Percentiles rank a stretch among this genome's conserved stretches.
Conservation (phyloP, 2,888 invertebrate species). For the Hypomecis atomaria region DNA sequence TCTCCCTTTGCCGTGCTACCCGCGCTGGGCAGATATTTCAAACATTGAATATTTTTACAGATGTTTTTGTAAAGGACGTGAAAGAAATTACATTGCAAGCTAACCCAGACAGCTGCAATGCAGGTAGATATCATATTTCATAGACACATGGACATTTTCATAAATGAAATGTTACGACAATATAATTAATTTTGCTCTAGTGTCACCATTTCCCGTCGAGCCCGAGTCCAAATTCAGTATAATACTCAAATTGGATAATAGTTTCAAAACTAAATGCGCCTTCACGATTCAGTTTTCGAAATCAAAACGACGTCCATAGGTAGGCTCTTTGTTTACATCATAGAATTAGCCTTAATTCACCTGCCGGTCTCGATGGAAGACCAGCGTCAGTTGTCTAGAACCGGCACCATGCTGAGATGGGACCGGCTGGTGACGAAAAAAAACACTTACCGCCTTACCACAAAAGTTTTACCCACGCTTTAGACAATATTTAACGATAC, state of each 20-base stretch:
- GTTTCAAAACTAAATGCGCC: conserved; percentile 57
- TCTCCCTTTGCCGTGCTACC: no score
- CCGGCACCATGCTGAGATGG: no score
- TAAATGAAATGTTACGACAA: conserved; percentile 27
- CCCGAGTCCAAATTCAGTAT: conserved; percentile 63
- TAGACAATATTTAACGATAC: no score
- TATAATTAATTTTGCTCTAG: conserved; percentile 58
- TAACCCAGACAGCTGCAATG: conserved; percentile 51
- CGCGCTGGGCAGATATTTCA: neutral
- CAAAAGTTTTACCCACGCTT: no score
- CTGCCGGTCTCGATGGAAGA: no score
- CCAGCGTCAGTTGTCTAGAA: no score
- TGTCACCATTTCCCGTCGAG: conserved; percentile 46
- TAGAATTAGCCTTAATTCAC: no score
- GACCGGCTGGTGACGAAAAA: no score
- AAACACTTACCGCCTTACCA: no score
- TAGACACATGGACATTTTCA: conserved; percentile 12
- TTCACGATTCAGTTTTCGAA: conserved; percentile 62
- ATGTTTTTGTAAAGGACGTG: conserved; percentile 50
- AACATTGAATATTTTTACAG: conserved; percentile 51
- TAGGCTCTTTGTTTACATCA: conserved; percentile 26
- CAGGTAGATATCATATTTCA: conserved; percentile 50
- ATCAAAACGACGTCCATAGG: conserved; percentile 58
- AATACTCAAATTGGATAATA: conserved; percentile 62
- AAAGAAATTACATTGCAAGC: conserved; percentile 59